phyloP scores from a whole-genome alignment of 2,797 vertebrate species.

The Lepidocolaptes lacrymiger region DNA sequence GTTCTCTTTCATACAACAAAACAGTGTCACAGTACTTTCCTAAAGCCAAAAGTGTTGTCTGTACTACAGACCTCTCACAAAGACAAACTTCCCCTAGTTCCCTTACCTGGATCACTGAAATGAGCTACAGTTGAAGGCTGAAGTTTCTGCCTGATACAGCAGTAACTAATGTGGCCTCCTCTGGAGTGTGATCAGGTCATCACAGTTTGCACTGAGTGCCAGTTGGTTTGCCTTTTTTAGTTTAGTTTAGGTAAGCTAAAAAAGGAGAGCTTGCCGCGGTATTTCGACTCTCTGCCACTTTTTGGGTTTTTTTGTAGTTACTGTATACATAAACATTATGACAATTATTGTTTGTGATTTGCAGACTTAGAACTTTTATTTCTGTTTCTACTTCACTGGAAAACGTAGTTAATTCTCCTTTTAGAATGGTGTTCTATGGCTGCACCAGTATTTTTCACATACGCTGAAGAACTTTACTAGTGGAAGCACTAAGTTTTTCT shows the following conservation, averaged over 20 bases:
- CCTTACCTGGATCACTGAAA: background rate
- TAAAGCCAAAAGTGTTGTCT: background rate
- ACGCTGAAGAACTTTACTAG: background rate
- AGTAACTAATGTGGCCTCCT: background rate
- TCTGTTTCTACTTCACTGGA: background rate
- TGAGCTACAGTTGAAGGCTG: background rate
- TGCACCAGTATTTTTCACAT: background rate
- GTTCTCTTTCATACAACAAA: background rate
- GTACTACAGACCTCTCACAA: background rate
- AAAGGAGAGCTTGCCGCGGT: fast-evolving
- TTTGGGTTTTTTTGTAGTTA: too few relatives aligned
- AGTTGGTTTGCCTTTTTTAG: background rate
- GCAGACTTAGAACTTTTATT: background rate
- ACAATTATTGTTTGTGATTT: background rate
- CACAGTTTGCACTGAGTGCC: background rate
- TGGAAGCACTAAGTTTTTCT: background rate
- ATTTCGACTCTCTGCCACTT: background rate
- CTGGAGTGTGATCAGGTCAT: background rate
- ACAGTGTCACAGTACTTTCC: background rate
- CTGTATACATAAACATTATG: background rate
- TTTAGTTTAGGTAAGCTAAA: background rate
- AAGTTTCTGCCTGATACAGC: background rate
- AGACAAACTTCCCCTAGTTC: background rate
- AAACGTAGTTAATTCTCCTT: background rate
- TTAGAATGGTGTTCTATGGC: background rate